These are phyloP conservation scores for Eutrigla gurnardus DNA, from an alignment of 2,797 vertebrate species.

Conservation along the genomic window DNA sequence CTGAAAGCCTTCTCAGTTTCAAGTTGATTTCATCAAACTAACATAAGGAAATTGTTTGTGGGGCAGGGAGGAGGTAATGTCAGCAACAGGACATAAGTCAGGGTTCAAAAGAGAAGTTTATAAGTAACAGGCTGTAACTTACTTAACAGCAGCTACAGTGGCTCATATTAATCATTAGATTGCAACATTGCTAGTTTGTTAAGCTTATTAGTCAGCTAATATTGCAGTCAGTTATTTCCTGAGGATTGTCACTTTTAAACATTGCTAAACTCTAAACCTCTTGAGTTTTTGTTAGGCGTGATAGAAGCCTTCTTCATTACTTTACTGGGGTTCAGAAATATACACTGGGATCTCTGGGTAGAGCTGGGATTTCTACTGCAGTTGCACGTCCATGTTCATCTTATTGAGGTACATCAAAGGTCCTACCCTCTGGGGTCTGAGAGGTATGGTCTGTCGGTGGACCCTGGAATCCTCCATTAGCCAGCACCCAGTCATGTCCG, in stretches of 20 bases:
- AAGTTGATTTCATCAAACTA: neutral
- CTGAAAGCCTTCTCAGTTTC: neutral
- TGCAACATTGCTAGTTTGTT: slow-evolving; percentile 8
- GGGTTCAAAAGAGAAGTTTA: slow-evolving; percentile 40
- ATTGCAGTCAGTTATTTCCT: neutral
- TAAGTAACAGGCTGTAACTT: slow-evolving; percentile 6
- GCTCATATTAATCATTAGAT: slow-evolving; percentile 4
- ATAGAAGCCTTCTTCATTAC: neutral
- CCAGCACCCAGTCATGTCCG: slow-evolving; percentile 76
- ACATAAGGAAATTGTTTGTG: neutral
- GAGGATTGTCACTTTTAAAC: neutral
- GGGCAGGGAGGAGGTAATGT: neutral
- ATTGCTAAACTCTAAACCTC: neutral
- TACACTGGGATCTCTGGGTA: neutral
- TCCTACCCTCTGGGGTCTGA: slow-evolving; percentile 75
- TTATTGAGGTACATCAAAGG: neutral
- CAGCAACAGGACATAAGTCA: slow-evolving; percentile 30
- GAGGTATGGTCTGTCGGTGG: slow-evolving; percentile 79
- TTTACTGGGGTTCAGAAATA: slow-evolving; percentile 4
- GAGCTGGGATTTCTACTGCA: neutral
- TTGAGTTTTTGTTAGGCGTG: neutral
- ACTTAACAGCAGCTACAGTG: neutral
- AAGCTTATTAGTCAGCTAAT: neutral
- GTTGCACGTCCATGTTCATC: neutral
- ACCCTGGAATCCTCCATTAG: slow-evolving; percentile 66